Conservation (phyloP, 2,888 invertebrate species). For the Acanthosepion esculentum region DNA sequence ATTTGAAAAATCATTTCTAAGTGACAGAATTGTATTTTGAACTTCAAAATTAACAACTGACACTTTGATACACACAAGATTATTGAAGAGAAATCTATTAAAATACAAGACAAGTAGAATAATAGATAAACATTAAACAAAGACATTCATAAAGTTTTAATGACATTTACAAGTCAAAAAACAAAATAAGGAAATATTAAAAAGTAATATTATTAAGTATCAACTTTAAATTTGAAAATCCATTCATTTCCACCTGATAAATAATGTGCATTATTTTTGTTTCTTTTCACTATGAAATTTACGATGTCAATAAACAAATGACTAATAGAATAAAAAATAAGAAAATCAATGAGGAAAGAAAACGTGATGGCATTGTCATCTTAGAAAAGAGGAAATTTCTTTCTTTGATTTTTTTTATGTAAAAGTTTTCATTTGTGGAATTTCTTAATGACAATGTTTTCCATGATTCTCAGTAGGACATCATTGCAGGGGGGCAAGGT, state of each 20-base stretch:
- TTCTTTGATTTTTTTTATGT: background rate
- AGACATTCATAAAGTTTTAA: background rate
- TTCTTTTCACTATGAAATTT: background rate
- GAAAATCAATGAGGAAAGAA: background rate
- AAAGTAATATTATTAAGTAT: background rate
- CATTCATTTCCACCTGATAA: background rate
- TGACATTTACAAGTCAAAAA: background rate
- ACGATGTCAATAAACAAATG: background rate
- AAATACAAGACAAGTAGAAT: too few species aligned
- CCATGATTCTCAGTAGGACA: conserved; percentile 20
- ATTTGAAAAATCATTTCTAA: too few species aligned
- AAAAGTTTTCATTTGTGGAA: background rate
- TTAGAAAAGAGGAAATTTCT: background rate
- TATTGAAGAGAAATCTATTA: too few species aligned
- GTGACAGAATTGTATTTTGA: too few species aligned
- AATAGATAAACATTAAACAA: background rate
- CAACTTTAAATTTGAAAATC: background rate
- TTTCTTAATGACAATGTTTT: conserved; percentile 10
- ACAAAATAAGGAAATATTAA: background rate
- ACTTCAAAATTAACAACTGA: too few species aligned
- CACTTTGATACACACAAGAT: too few species aligned
- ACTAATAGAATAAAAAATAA: background rate
- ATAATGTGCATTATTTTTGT: background rate
- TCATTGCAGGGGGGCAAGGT: background rate
- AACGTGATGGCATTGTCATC: conserved; percentile 18